A percentile compares a stretch with the other conserved stretches of the same genome.
Evolutionary conservation across 2,888 invertebrate genomes (phyloP).

Genomic region (Torymus texanus): DNA sequence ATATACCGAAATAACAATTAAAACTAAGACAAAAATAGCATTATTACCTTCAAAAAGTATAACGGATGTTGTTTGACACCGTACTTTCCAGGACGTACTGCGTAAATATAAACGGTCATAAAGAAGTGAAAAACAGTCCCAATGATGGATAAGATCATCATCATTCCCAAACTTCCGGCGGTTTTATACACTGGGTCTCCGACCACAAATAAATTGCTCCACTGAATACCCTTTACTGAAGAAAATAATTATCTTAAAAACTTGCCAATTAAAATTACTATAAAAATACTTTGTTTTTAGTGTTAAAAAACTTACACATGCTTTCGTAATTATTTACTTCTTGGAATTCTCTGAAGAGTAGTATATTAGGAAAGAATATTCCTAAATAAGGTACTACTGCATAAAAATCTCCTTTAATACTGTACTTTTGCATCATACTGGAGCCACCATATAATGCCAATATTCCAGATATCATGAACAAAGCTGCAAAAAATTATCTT

Average conservation of each 20-base stretch:
- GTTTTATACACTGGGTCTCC: slow-evolving; percentile 63
- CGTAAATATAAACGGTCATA: slow-evolving; percentile 90
- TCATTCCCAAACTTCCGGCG: slow-evolving; percentile 78
- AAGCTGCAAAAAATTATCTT: slow-evolving; percentile 56
- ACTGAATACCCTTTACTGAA: slow-evolving; percentile 75
- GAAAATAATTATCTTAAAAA: slow-evolving; percentile 26
- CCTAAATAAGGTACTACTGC: slow-evolving; percentile 64
- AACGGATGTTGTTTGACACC: slow-evolving; percentile 90
- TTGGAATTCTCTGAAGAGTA: slow-evolving; percentile 65
- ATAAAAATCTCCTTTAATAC: slow-evolving; percentile 56
- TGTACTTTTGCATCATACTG: slow-evolving; percentile 60
- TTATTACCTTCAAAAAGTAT: slow-evolving; percentile 77
- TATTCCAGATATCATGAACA: slow-evolving; percentile 59
- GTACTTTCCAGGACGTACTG: slow-evolving; percentile 89
- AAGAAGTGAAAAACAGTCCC: slow-evolving; percentile 84
- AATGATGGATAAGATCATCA: slow-evolving; percentile 84
- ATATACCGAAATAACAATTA: too few relatives aligned
- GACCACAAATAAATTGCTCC: slow-evolving; percentile 74
- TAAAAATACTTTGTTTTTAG: background rate
- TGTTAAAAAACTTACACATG: slow-evolving; percentile 62
- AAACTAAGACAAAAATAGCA: too few relatives aligned
- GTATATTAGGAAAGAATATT: slow-evolving; percentile 69
- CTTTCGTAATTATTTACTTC: slow-evolving; percentile 70
- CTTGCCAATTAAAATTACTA: background rate
- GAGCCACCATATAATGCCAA: slow-evolving; percentile 59